Evolutionary conservation across 1,140 invertebrate genomes (phyloP), one percentile per base, ranked within the genome.

Genomic region (Hyles vespertilio): DNA sequence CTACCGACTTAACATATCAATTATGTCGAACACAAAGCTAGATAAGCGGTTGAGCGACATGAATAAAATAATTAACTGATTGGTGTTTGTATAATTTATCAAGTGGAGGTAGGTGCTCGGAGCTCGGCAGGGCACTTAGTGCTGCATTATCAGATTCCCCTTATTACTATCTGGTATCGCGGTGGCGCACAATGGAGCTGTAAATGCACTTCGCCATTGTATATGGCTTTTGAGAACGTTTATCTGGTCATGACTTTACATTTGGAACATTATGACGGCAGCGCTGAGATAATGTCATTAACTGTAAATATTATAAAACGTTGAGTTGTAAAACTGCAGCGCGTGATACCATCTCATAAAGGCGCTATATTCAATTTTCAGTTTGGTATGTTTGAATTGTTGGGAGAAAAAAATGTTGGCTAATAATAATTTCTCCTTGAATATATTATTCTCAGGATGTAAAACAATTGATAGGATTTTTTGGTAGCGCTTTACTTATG

Each of bases 51-150:
- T 80, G 83, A 85, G 74, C 78, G 83, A 88, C 85, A 73, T 85
- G 83, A 81, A 88, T 86, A 83, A 85, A 86, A 85, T 88, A 86
- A 88, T 88, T 88, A 88, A 85, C 83, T 79, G 85, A 86, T 84
- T 84, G 81, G 83, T 86, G 81, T 88, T 86, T 86, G 83, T 88
- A 84, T 86, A 86, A 86, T 86, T 85, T 81, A 86, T 86, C 79
- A 84, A 78, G 76, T 73, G 74, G 70, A 70, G 63, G 69, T 69
- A 54, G 32, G 44, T 43, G 52, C 11, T 32, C 32, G n/a, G 44
- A 22, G 52, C 44, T 65, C 77, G 76, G 67, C 59, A 59, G 72
- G 76, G 80, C 81, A 85, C 83, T 88, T 84, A 86, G 77, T 75
- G 71, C 57, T 58, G 58, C 61, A 57, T 74, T 86, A 84, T 83